These are phyloP conservation scores for Blastobasis lacticolella DNA, from an alignment of 2,888 invertebrate species.

Conservation along the genomic window DNA sequence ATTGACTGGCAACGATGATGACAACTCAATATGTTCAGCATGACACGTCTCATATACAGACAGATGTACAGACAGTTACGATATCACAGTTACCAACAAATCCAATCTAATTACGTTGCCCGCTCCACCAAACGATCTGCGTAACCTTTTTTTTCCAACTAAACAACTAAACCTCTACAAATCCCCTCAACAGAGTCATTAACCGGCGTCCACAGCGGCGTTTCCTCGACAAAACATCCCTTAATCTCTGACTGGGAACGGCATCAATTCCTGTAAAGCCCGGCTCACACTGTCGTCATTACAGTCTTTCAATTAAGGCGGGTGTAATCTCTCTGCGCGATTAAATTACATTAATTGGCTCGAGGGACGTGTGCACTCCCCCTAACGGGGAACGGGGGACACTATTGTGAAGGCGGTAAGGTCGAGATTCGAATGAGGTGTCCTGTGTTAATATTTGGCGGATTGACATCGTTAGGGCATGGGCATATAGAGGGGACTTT, in stretches of 20 bases:
- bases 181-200: too few species aligned
- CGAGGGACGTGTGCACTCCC: conserved; percentile 32
- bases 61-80: too few species aligned
- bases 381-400: conserved; percentile 12
- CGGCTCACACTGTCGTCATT: conserved; percentile 27
- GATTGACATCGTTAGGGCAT: conserved; percentile 32
- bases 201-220: too few species aligned
- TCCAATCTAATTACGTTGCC: too few species aligned
- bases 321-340: conserved; percentile 65
- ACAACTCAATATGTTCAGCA: too few species aligned
- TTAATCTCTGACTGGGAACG: conserved; percentile 11
- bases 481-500: too few species aligned
- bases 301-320: conserved; percentile 66
- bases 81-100: too few species aligned
- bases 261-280: conserved; percentile 17
- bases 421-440: conserved; percentile 22
- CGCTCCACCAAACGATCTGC: too few species aligned
- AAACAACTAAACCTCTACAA: too few species aligned
- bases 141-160: neutral
- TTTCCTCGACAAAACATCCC: neutral
- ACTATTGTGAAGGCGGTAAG: conserved; percentile 25
- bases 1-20: too few species aligned
- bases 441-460: conserved; percentile 58
- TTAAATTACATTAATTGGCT: conserved; percentile 71
- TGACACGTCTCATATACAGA: too few species aligned